Evolutionary conservation across 2,888 invertebrate species (phyloP).

Genomic region (Autographa gamma): DNA sequence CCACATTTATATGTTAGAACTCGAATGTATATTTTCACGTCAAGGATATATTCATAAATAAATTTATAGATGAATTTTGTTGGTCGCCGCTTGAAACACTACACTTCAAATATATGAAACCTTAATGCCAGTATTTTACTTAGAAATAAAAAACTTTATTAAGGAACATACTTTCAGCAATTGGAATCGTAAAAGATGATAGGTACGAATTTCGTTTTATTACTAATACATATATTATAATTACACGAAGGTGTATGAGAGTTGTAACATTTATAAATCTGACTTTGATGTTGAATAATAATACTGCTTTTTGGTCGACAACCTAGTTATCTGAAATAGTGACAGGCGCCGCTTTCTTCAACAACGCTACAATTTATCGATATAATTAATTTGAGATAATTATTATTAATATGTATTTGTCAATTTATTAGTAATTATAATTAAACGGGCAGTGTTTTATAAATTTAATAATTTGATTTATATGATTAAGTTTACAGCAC

Average conservation of each 20-base stretch:
- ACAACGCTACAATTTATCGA: neutral
- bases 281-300: conserved; percentile 27
- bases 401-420: neutral
- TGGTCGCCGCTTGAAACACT: conserved; percentile 57
- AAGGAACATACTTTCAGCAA: conserved; percentile 78
- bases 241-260: conserved; percentile 62
- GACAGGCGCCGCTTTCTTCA: conserved; percentile 13
- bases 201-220: conserved; percentile 58
- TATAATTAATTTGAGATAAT: neutral
- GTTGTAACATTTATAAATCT: conserved; percentile 57
- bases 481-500: neutral
- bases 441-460: neutral
- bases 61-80: conserved; percentile 48
- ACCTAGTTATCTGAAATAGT: neutral
- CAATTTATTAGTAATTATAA: neutral
- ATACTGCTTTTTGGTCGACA: conserved; percentile 42
- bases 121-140: conserved; percentile 84
- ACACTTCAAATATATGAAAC: conserved; percentile 70
- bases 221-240: conserved; percentile 59
- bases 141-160: conserved; percentile 84
- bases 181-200: conserved; percentile 62
- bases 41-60: conserved; percentile 47
- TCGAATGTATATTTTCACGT: conserved; percentile 52
- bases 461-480: neutral
- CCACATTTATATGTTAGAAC: conserved; percentile 58